phyloP scores from a whole-genome alignment of 2,113 vertebrate species.

The Petaurus breviceps region DNA sequence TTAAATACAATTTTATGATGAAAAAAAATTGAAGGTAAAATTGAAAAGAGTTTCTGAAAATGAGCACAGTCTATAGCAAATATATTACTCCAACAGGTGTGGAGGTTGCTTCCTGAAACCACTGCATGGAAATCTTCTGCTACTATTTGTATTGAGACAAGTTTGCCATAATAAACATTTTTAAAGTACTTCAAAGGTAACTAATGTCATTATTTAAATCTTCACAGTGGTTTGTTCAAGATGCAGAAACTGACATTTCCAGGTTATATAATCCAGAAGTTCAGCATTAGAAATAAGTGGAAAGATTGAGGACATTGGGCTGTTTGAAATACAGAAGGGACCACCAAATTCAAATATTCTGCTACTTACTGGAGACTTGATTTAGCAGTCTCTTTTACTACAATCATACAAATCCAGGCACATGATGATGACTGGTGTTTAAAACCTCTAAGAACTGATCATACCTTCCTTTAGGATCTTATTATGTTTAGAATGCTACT shows the following conservation, averaged over 20 bases:
- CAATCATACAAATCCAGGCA: neutral
- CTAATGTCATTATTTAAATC: slow-evolving; percentile 8
- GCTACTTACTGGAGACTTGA: neutral
- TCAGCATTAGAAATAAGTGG: neutral
- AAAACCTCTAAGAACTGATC: neutral
- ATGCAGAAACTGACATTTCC: slow-evolving; percentile 41
- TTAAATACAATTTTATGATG: neutral
- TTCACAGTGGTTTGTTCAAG: neutral
- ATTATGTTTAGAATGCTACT: neutral
- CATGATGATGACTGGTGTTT: neutral
- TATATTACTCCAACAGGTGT: slow-evolving; percentile 3
- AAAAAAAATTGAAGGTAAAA: neutral
- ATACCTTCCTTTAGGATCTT: neutral
- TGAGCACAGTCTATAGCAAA: slow-evolving; percentile 7
- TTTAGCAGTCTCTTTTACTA: neutral
- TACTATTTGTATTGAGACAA: neutral
- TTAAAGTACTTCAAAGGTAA: slow-evolving; percentile 22
- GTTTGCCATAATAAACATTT: neutral
- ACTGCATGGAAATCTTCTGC: neutral
- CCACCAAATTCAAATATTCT: neutral
- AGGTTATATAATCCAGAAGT: neutral
- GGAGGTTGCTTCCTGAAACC: slow-evolving; percentile 4
- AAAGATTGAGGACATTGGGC: neutral
- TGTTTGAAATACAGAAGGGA: neutral
- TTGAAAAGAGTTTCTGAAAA: slow-evolving; percentile 9